phyloP scores from a whole-genome alignment of 2,113 vertebrate genomes.

The Eurystomus gularis region DNA sequence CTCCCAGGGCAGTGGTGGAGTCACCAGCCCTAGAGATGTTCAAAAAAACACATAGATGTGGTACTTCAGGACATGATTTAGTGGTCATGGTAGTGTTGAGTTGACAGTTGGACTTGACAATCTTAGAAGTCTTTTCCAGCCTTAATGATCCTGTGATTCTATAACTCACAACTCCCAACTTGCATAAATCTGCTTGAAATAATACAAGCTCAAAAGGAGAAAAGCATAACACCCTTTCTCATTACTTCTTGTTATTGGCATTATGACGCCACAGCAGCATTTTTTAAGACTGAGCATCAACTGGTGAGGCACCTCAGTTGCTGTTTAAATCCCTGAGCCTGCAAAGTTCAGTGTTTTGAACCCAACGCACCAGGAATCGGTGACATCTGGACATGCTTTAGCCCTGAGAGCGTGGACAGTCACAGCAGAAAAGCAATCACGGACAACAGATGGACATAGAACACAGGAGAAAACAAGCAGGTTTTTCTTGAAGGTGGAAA shows the following conservation, averaged over 20 bases:
- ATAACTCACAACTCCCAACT: background rate
- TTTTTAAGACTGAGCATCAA: background rate
- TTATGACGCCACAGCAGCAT: background rate
- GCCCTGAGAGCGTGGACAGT: accelerated
- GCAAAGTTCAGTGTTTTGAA: background rate
- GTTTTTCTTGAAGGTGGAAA: background rate
- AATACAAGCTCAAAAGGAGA: background rate
- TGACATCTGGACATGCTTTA: background rate
- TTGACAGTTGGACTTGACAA: too few relatives aligned
- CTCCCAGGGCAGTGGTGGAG: background rate
- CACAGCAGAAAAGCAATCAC: background rate
- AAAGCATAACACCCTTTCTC: background rate
- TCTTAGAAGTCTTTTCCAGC: too few relatives aligned
- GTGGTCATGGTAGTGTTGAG: too few relatives aligned
- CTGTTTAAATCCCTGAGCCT: background rate
- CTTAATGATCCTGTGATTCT: too few relatives aligned
- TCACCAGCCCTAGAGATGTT: too few relatives aligned
- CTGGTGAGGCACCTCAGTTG: background rate
- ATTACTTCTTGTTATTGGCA: background rate
- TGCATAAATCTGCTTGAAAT: background rate
- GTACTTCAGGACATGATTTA: too few relatives aligned
- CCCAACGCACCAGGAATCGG: background rate
- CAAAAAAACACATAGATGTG: too few relatives aligned
- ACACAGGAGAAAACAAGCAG: background rate
- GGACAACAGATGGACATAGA: background rate